phyloP scores from a whole-genome alignment of 2,888 invertebrate species.

The Cosmia pyralina region DNA sequence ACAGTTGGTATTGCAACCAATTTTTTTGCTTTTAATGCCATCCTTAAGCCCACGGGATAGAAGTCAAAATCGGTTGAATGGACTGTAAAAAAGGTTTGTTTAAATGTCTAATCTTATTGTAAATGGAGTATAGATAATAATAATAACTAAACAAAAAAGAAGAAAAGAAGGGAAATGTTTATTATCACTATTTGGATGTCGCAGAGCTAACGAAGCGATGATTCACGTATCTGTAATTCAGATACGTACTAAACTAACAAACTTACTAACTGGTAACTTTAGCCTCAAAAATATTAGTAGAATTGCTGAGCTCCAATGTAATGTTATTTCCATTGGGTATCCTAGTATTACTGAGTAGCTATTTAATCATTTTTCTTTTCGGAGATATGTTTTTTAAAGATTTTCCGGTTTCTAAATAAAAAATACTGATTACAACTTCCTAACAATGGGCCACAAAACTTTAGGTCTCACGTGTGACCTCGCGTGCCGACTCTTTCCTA shows the following conservation, averaged over 20 bases:
- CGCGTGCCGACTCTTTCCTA: neutral
- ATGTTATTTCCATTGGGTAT: too few relatives aligned
- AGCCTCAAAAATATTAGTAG: neutral
- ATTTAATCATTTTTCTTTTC: neutral
- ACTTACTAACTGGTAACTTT: neutral
- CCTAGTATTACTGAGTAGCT: neutral
- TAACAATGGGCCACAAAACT: constrained; percentile 22
- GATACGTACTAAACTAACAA: too few relatives aligned
- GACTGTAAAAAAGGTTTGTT: too few relatives aligned
- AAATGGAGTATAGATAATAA: too few relatives aligned
- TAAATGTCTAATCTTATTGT: too few relatives aligned
- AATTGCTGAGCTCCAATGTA: neutral
- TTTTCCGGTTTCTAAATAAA: neutral
- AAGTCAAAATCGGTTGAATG: too few relatives aligned
- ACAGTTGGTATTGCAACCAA: too few relatives aligned
- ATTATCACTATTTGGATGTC: neutral
- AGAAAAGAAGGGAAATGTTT: too few relatives aligned
- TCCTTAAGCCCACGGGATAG: too few relatives aligned
- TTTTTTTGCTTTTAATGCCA: too few relatives aligned
- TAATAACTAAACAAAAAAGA: too few relatives aligned
- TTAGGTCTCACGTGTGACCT: constrained; percentile 7
- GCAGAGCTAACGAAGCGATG: neutral
- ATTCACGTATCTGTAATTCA: neutral
- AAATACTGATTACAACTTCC: neutral
- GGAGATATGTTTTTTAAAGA: neutral